Evolutionary conservation across 2,113 vertebrate genomes (phyloP), one percentile per base, ranked within the genome.

Genomic region (Silurus meridionalis): DNA sequence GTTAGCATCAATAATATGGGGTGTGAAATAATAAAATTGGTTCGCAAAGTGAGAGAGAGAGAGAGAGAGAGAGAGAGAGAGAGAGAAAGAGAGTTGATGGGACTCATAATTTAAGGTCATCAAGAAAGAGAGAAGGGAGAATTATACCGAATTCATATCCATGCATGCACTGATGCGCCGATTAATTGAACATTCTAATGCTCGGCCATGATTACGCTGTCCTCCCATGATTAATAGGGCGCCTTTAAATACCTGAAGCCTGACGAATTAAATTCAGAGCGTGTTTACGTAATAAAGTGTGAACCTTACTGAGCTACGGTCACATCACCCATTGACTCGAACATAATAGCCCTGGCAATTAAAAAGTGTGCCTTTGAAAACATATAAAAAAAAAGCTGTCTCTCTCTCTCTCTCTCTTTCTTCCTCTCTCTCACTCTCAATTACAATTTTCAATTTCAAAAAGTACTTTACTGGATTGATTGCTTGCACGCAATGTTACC

Each of bases 241-340:
- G 48, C 64, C 46, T 61, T 80, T 85, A 85, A 89, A 75, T 77
- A 87, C 74, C 74, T 58, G 83, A 57, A 84, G 63, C 81, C 75
- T 85, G 82, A 71, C 74, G 53, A 83, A 85, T 87, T 82, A 83
- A 87, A 85, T 89, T 83, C 80, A 83, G 79, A 89, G 84, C 61
- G 82, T 85, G 74, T 89, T 89, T 89, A 83, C 58, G 78, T 37
- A 87, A 83, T 89, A 85, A 87, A 87, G 83, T 83, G 55, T 82
- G 83, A 88, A 84, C 82, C 69, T 72, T 63, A 74, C 52, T 28
- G 82, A 85, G 77, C 83, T 58, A 66, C 28, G 58, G 28, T 85
- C 83, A 85, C 79, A 52, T 85, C 81, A 82, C 83, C 80, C 80
- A 80, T 71, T 85, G 83, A 89, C 64, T 89, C 72, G 46, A 19